A percentile compares a stretch with the other conserved stretches of the same genome.
Conservation (phyloP, 2,797 vertebrate genomes). For the Chaetodon trifasciatus region DNA sequence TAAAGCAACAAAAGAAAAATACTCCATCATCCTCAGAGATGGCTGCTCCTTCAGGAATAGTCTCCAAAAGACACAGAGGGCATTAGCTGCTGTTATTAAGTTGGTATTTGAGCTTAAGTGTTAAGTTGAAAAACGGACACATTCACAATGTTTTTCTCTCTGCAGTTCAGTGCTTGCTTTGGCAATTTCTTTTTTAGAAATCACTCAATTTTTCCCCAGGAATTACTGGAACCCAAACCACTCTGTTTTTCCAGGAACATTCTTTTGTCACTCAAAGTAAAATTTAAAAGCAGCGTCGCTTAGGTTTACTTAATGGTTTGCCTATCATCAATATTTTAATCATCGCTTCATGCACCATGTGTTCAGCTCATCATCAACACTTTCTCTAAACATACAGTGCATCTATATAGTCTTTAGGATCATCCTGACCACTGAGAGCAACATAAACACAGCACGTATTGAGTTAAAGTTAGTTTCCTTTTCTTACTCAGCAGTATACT, state of each 20-base stretch:
- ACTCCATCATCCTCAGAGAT: not conserved
- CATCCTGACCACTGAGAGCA: not conserved
- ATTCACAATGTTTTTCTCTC: conserved; percentile 22
- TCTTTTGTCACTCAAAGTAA: conserved; percentile 29
- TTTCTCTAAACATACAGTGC: not conserved
- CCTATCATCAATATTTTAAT: not conserved
- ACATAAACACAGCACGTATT: conserved; percentile 70
- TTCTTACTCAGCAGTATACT: conserved; percentile 66
- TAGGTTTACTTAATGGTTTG: not conserved
- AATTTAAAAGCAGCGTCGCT: not conserved
- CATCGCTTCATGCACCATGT: not conserved
- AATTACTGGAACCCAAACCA: conserved; percentile 11
- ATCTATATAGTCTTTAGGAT: conserved; percentile 2
- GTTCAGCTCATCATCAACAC: not conserved
- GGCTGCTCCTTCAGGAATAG: not conserved
- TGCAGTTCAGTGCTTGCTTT: conserved; percentile 44
- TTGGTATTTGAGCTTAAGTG: not conserved
- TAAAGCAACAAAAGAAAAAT: not conserved
- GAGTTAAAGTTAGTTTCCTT: conserved; percentile 79
- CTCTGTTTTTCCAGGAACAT: conserved; percentile 42
- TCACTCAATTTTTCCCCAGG: not conserved
- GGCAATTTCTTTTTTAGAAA: conserved; percentile 25
- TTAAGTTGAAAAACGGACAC: conserved; percentile 8
- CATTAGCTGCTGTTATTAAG: not conserved
- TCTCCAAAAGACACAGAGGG: not conserved